A percentile compares a stretch with the other conserved stretches of the same genome.
Evolutionary conservation across 23 tunicate species (phyloP).

Genomic region (Clavelina lepadiformis): DNA sequence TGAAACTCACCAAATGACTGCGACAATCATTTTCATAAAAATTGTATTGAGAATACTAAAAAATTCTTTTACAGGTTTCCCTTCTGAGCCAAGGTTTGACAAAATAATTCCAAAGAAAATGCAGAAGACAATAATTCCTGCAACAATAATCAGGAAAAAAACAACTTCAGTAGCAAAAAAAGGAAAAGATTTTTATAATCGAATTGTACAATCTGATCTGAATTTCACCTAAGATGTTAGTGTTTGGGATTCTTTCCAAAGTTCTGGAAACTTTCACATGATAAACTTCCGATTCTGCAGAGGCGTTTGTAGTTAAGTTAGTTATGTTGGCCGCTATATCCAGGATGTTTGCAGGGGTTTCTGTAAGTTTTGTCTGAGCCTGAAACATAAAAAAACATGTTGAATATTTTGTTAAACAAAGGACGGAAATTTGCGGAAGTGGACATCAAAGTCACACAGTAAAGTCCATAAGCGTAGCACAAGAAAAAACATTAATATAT

Average conservation of each 20-base stretch:
- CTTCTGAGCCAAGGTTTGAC: slow-evolving; percentile 54
- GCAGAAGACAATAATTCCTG: slow-evolving; percentile 66
- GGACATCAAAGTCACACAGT: too few species aligned
- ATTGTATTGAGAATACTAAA: slow-evolving; percentile 46
- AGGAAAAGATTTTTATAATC: too few species aligned
- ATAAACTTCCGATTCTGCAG: neutral
- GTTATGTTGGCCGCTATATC: neutral
- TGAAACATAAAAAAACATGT: neutral
- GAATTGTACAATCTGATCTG: too few species aligned
- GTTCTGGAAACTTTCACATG: too few species aligned
- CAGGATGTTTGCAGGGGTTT: neutral
- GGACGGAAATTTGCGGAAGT: too few species aligned
- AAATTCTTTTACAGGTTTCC: slow-evolving; percentile 37
- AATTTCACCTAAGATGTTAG: slow-evolving; percentile 6
- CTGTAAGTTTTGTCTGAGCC: slow-evolving; percentile 6
- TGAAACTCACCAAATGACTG: slow-evolving; percentile 61
- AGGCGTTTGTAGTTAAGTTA: neutral
- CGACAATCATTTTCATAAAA: slow-evolving; percentile 81
- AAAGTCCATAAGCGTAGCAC: too few species aligned
- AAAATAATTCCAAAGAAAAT: slow-evolving; percentile 68
- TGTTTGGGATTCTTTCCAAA: slow-evolving; percentile 16
- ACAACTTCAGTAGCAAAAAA: too few species aligned
- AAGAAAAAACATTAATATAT: too few species aligned
- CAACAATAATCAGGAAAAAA: too few species aligned
- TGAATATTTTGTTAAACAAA: neutral